phyloP scores from a whole-genome alignment of 2,113 vertebrate genomes.

The Mohoua ochrocephala region DNA sequence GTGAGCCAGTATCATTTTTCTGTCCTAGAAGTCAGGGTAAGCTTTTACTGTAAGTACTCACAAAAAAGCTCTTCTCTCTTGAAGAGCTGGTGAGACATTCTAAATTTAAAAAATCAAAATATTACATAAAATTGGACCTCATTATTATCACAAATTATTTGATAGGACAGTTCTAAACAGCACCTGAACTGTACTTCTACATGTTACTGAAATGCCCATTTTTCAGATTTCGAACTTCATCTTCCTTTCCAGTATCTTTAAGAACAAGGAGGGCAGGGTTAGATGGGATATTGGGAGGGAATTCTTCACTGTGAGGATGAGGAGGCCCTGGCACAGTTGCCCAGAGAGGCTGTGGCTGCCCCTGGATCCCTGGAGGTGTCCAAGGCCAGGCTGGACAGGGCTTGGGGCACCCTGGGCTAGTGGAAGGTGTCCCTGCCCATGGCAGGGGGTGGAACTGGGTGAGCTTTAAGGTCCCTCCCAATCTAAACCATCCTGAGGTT shows the following conservation, averaged over 20 bases:
- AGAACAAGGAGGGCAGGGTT: neutral
- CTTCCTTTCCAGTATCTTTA: neutral
- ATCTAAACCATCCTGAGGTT: too few relatives aligned
- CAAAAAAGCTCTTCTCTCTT: neutral
- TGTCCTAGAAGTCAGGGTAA: neutral
- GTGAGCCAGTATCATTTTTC: neutral
- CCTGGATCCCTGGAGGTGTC: neutral
- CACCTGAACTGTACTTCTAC: neutral
- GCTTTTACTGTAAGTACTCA: neutral
- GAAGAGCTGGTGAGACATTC: neutral
- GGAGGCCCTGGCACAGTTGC: neutral
- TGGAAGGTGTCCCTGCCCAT: neutral
- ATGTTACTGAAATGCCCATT: neutral
- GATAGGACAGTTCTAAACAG: neutral
- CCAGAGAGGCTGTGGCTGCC: neutral
- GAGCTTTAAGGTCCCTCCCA: neutral
- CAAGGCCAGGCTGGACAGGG: accelerated
- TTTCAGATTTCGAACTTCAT: neutral
- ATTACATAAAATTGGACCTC: neutral
- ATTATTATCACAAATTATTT: neutral
- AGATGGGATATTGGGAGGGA: neutral
- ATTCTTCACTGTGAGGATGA: accelerated
- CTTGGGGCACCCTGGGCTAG: accelerated
- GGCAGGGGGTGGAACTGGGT: neutral
- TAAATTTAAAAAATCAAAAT: neutral